Evolutionary conservation across 53 echinoderm and acorn worm genomes (phyloP).

Genomic region (Paracentrotus lividus): DNA sequence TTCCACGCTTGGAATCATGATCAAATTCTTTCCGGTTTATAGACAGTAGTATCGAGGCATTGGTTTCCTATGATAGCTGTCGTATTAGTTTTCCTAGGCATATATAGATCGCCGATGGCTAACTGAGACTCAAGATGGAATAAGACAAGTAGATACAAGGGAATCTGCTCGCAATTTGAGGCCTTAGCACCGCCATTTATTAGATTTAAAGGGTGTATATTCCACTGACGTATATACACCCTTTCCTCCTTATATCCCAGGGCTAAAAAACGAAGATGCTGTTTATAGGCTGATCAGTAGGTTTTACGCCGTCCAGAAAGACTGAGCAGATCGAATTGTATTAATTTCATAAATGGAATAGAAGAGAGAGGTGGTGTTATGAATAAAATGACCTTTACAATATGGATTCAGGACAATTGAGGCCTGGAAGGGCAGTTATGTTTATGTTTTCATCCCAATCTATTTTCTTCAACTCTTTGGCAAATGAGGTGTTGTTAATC

Average conservation of each 20-base stretch:
- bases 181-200: conserved; percentile 53
- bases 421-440: background rate
- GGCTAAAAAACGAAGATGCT: conserved; percentile 41
- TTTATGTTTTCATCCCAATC: background rate
- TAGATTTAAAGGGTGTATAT: conserved; percentile 59
- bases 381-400: conserved; percentile 16
- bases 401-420: background rate
- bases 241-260: conserved; percentile 1
- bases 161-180: conserved; percentile 42
- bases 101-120: conserved; percentile 13
- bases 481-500: background rate
- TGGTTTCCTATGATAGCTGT: conserved; percentile 14
- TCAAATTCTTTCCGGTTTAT: too few relatives aligned
- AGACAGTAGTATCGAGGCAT: too few relatives aligned
- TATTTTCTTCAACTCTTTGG: background rate
- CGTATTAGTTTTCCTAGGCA: conserved; percentile 34
- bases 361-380: background rate
- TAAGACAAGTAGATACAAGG: conserved; percentile 30
- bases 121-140: conserved; percentile 11
- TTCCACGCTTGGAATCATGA: too few relatives aligned
- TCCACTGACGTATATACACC: background rate
- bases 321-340: conserved; percentile 21
- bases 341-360: conserved; percentile 13
- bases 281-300: conserved; percentile 46
- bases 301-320: background rate